Conservation (phyloP, 1,140 invertebrate genomes). For the Epicauta chinensis region DNA sequence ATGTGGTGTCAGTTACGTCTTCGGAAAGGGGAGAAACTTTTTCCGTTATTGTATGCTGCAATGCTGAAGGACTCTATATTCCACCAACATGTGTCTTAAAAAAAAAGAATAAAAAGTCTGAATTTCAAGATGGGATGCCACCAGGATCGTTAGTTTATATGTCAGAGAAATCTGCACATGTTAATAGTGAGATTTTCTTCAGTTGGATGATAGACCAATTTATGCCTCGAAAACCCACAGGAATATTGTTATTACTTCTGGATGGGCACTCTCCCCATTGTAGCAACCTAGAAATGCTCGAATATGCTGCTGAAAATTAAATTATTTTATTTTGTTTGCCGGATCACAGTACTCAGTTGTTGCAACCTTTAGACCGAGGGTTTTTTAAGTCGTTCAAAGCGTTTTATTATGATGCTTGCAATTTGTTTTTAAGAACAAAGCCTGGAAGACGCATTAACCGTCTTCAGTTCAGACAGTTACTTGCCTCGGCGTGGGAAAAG, state of each 20-base stretch:
- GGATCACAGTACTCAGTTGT: constrained; percentile 19
- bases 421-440: constrained; percentile 10
- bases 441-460: constrained; percentile 11
- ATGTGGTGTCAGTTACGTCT: constrained; percentile 16
- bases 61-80: no score
- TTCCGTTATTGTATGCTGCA: no score
- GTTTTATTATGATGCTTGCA: constrained; percentile 12
- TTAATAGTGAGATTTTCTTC: constrained; percentile 20
- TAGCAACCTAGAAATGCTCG: constrained; percentile 18
- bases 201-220: neutral
- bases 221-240: constrained; percentile 2
- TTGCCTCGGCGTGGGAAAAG: constrained; percentile 1
- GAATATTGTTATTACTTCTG: constrained; percentile 30
- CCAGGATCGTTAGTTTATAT: constrained; percentile 32
- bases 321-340: constrained; percentile 26
- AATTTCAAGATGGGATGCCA: constrained; percentile 37
- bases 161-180: no score
- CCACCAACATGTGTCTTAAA: no score
- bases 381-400: constrained; percentile 28
- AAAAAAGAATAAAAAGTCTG: no score
- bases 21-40: constrained; percentile 35
- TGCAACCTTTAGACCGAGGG: constrained; percentile 25
- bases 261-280: constrained; percentile 31
- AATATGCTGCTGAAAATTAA: constrained; percentile 24
- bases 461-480: constrained; percentile 5